These are phyloP conservation scores for Phalacrocorax brasilianus DNA, from an alignment of 2,113 vertebrate species.

Conservation along the genomic window DNA sequence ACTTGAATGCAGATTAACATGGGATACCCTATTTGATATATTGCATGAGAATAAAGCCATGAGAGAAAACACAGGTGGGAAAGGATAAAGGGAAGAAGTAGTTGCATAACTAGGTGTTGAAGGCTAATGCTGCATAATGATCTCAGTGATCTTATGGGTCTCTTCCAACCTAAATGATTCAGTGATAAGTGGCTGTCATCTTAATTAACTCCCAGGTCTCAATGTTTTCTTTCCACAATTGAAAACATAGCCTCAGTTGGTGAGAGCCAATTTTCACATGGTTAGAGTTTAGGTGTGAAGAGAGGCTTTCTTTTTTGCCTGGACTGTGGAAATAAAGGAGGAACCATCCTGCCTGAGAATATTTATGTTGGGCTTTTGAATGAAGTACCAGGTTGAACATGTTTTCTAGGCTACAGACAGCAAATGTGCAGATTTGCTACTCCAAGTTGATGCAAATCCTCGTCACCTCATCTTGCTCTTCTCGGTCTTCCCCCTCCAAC, in stretches of 20 bases:
- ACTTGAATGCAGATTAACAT: not conserved
- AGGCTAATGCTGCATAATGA: not conserved
- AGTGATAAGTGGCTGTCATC: not conserved
- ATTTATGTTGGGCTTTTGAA: not conserved
- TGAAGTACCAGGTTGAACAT: not conserved
- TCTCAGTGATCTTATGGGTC: not conserved
- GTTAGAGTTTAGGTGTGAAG: not conserved
- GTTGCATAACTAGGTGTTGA: not conserved
- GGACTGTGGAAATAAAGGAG: not conserved
- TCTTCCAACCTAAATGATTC: not conserved
- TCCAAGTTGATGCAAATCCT: conserved; percentile 7
- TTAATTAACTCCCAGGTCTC: not conserved
- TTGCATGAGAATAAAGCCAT: not conserved
- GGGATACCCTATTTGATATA: not conserved
- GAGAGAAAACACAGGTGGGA: not conserved
- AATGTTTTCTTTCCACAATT: not conserved
- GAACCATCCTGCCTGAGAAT: not conserved
- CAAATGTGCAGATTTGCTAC: not conserved
- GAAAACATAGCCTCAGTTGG: not conserved
- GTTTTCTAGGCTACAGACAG: not conserved
- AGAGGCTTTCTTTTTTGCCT: not conserved
- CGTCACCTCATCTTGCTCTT: not conserved
- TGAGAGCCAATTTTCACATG: not conserved
- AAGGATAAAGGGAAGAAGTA: not conserved
- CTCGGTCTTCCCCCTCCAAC: not conserved